These are phyloP conservation scores for Capromys pilorides DNA, from an alignment of 2,797 vertebrate genomes.

Conservation along the genomic window DNA sequence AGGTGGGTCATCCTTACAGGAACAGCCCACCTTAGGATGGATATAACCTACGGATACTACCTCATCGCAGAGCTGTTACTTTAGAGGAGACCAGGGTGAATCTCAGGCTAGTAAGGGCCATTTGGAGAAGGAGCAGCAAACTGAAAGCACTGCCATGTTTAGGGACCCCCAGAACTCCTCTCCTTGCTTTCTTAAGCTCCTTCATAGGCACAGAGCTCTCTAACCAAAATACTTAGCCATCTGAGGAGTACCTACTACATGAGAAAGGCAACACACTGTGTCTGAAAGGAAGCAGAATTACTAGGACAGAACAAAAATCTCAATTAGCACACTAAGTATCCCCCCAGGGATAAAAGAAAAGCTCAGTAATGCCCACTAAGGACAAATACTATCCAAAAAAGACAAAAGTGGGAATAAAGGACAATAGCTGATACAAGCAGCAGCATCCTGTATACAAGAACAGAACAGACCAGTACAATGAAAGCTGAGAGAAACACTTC, in stretches of 20 bases:
- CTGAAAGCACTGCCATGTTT: not conserved
- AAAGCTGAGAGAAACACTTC: not conserved
- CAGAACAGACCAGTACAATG: not conserved
- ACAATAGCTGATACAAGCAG: not conserved
- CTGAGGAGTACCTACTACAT: not conserved
- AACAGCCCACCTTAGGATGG: not conserved
- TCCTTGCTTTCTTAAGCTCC: not conserved
- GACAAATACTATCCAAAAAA: constrained; percentile 9
- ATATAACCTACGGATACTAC: not conserved
- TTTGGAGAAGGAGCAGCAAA: not conserved
- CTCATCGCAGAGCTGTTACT: not conserved
- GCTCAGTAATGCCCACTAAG: not conserved
- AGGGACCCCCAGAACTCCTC: not conserved
- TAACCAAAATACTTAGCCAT: not conserved
- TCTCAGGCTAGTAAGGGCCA: not conserved
- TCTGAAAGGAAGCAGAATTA: not conserved
- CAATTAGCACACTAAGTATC: not conserved
- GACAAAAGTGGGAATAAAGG: constrained; percentile 7
- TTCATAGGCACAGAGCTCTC: not conserved
- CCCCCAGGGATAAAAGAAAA: not conserved
- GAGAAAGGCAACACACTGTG: not conserved
- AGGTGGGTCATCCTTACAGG: not conserved
- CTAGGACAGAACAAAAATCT: not conserved
- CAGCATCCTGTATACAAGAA: not conserved
- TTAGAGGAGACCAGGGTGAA: not conserved